Evolutionary conservation across 2,797 vertebrate species (phyloP), one percentile per base, ranked within the genome.

Genomic region (Eulemur coronatus): DNA sequence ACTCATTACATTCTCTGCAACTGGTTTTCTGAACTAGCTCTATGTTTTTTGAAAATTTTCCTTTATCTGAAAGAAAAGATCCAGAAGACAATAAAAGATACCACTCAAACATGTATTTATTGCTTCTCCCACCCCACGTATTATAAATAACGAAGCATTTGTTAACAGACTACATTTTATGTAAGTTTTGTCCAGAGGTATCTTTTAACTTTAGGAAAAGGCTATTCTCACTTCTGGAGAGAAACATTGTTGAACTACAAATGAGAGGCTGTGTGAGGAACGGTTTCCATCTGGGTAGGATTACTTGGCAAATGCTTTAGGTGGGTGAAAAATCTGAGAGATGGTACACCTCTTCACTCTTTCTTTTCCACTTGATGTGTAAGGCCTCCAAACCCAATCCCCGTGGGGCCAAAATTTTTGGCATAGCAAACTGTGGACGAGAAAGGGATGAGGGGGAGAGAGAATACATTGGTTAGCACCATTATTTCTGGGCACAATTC

Each of bases 371-470:
- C 98, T 98, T 99, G 98, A 97, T 99, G 98, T 97, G 99, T 99
- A 5, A 98, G 99, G 87, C 99, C 99, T n/a, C 99, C 99, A 96
- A 99, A 99, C 14, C 99, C 99, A 70, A 99, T 99, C 82, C 99
- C 99, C 97, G 99, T 99, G 1, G 99, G 99, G 30, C 99, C 99
- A 0, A 99, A 99, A 98, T 99, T 99, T 98, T 99, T 99, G 89
- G 99, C 99, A 0, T 99, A 99, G 97, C 99, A 99, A 96, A 99
- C 99, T 99, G 99, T 59, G 95, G 97, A 96, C 43, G 70, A 98
- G 72, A 96, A 87, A 28, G 10, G 84, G 7, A 73, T 50, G 4
- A 52, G 33, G 24, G 24, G 33, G 43, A 46, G 46, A 93, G 30
- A 93, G 28, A 73, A 82, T 1, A n/a, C 15, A 43, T 26, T 46